Evolutionary conservation across 53 echinoderm and acorn worm species (phyloP).

Genomic region (Arbacia lixula): DNA sequence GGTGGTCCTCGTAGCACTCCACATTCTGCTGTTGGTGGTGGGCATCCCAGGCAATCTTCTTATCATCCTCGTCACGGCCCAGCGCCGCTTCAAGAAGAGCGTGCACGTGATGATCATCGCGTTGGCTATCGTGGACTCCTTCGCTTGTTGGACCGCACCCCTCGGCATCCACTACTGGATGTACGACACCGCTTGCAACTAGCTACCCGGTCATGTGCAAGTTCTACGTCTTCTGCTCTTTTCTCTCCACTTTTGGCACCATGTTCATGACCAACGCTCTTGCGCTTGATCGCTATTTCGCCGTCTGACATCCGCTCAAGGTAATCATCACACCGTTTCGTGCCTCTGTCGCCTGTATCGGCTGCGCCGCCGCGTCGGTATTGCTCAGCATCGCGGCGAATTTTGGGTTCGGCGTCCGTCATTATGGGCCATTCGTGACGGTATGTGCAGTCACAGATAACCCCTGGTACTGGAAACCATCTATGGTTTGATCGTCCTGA

Average conservation of each 20-base stretch:
- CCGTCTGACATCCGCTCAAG: slow-evolving; percentile 36
- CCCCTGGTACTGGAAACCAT: slow-evolving; percentile 4
- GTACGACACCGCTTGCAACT: not conserved
- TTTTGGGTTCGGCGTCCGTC: slow-evolving; percentile 21
- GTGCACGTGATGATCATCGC: slow-evolving; percentile 29
- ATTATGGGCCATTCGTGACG: not conserved
- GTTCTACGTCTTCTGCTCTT: not conserved
- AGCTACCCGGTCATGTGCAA: slow-evolving; percentile 28
- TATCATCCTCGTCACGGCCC: slow-evolving; percentile 9
- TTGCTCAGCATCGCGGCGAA: not conserved
- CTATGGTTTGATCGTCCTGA: slow-evolving; percentile 4
- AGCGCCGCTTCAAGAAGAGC: slow-evolving; percentile 25
- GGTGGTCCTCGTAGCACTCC: not conserved
- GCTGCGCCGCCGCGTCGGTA: not conserved
- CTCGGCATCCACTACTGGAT: slow-evolving; percentile 34
- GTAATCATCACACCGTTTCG: not conserved
- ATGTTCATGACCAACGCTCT: slow-evolving; percentile 27
- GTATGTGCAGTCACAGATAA: not conserved
- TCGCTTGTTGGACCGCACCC: slow-evolving; percentile 24
- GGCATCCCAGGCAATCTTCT: slow-evolving; percentile 32
- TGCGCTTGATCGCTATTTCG: slow-evolving; percentile 44
- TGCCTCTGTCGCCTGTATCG: not conserved
- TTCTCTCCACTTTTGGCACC: not conserved
- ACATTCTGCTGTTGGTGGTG: slow-evolving; percentile 5
- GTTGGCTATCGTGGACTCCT: slow-evolving; percentile 6